Base-by-base conservation (phyloP, 2,797 vertebrate species). In the Tapirus indicus region DNA sequence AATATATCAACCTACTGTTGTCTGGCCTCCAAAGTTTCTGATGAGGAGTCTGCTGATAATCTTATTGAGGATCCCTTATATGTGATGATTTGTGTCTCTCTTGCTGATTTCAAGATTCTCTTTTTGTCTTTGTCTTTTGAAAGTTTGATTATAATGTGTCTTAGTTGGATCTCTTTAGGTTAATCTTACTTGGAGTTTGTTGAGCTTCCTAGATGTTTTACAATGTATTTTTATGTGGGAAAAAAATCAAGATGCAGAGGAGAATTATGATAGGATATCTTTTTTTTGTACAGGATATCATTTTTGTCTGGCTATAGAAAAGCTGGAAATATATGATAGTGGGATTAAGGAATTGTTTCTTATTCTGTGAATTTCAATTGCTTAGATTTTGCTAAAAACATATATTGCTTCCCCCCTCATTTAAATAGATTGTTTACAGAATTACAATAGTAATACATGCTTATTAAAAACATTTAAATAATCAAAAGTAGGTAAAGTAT, bases 351-450 rank as follows among this genome's bases (percentile, higher is more conserved):
- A 95, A 25, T 41, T 88, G 6, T 71, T 64, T 47, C 79, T 85
- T 92, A 84, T 89, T 90, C 68, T 90, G 35, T 95, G 56, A 95
- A 44, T 88, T 71, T 91, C 2, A 84, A 2, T 64, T 72, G 56
- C n/a, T 94, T 86, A 84, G 27, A 58, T 41, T 94, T 91, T 88
- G 66, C 49, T 78, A 79, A 41, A 91, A 72, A 66, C 41, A 52
- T 41, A 38, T 49, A 64, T 35, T 94, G 23, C 54, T 92, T 88
- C 54, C n/a, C 17, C 7, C 29, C 49, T 20, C 38, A 41, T 44
- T 77, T 78, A 49, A 68, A 44, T 11, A 84, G 56, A 77, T 72
- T 88, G 18, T 1, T 60, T 68, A 58, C 10, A 93, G 66, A 93
- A 64, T 72, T 87, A 87, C n/a, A 82, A 82, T 94, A 64, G 54